Percentiles rank a stretch among this genome's conserved stretches.
These are phyloP conservation scores for Threskiornis aethiopicus DNA, from an alignment of 2,797 vertebrate genomes.

Conservation along the genomic window DNA sequence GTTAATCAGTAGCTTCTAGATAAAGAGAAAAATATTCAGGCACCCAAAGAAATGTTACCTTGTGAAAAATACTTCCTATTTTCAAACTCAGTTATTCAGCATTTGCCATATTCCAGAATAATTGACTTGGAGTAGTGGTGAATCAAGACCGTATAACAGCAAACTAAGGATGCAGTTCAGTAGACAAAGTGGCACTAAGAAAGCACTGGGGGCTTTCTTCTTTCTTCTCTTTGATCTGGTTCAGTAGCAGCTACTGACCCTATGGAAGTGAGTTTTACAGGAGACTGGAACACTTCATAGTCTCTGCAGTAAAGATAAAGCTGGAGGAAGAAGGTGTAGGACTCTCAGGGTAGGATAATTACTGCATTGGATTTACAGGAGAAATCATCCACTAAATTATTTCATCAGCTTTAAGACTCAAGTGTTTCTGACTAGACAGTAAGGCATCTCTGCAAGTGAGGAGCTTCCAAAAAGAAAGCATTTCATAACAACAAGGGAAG, in stretches of 20 bases:
- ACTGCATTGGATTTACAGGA: not conserved
- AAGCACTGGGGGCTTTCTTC: not conserved
- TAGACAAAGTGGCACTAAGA: not conserved
- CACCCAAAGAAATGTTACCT: not conserved
- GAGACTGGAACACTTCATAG: not conserved
- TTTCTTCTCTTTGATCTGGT: not conserved
- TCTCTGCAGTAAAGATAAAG: not conserved
- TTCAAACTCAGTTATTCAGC: not conserved
- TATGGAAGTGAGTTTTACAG: not conserved
- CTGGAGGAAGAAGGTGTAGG: not conserved
- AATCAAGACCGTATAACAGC: not conserved
- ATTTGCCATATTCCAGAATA: not conserved
- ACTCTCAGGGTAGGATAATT: not conserved
- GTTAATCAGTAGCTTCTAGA: constrained; percentile 24
- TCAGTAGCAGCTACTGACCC: not conserved
- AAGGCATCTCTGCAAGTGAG: not conserved
- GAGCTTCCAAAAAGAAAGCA: not conserved
- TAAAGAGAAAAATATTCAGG: constrained; percentile 2
- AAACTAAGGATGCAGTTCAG: not conserved
- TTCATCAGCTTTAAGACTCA: not conserved
- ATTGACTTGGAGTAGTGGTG: not conserved
- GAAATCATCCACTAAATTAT: not conserved
- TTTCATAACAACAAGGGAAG: not conserved
- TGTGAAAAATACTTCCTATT: not conserved
- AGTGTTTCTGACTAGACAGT: not conserved